phyloP scores from a whole-genome alignment of 2,888 invertebrate genomes.

The Alentia gelatinosa region DNA sequence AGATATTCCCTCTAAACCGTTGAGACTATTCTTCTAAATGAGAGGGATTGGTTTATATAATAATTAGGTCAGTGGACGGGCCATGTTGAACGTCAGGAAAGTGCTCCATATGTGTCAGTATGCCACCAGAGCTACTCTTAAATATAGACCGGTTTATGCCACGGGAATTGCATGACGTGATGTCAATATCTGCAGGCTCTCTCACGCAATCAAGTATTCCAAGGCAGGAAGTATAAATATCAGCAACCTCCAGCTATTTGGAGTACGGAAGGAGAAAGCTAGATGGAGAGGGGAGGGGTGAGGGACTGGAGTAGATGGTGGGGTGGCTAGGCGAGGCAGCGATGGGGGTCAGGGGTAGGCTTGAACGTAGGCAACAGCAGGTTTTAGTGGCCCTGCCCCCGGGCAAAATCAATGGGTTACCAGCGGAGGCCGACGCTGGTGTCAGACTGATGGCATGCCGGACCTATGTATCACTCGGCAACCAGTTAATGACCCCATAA shows the following conservation, averaged over 20 bases:
- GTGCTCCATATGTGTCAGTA: too few relatives aligned
- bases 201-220: too few relatives aligned
- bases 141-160: too few relatives aligned
- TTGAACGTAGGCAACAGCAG: not conserved
- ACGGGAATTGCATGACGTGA: too few relatives aligned
- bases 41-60: too few relatives aligned
- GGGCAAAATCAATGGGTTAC: not conserved
- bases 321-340: not conserved
- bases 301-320: not conserved
- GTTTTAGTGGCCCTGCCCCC: not conserved
- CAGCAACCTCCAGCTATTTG: not conserved
- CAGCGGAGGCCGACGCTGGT: not conserved
- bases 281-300: not conserved
- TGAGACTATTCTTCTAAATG: too few relatives aligned
- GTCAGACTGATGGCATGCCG: not conserved
- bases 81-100: too few relatives aligned
- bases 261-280: not conserved
- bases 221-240: not conserved
- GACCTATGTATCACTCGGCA: not conserved
- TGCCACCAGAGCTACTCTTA: too few relatives aligned
- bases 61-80: too few relatives aligned
- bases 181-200: too few relatives aligned
- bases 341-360: not conserved
- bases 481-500: conserved; percentile 10
- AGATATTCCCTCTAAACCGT: too few relatives aligned